Conservation (phyloP, 2,888 invertebrate species). For the Dynastes maya region DNA sequence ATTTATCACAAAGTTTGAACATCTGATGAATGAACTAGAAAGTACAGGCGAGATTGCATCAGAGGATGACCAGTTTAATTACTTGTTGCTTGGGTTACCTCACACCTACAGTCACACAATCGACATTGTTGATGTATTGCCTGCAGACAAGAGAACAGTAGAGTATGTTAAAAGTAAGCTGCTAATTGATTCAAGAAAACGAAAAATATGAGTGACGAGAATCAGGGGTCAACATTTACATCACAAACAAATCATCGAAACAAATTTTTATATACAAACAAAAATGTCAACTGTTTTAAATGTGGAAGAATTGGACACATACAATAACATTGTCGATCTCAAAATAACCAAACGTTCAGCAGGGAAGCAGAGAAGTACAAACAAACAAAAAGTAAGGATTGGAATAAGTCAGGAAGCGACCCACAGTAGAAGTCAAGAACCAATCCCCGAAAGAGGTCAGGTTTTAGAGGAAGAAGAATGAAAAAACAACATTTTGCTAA, state of each 20-base stretch:
- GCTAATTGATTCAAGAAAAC: constrained; percentile 1
- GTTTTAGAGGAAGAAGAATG: not conserved
- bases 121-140: constrained; percentile 1
- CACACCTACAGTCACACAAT: not conserved
- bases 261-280: not conserved
- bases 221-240: not conserved
- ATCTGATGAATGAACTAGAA: constrained; percentile 7
- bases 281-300: not conserved
- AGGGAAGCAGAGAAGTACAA: not conserved
- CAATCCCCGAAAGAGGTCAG: not conserved
- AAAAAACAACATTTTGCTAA: not conserved
- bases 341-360: constrained; percentile 2
- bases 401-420: not conserved
- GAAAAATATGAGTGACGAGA: not conserved
- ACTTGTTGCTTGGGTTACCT: not conserved
- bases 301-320: not conserved
- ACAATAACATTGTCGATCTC: not conserved
- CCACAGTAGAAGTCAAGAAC: not conserved
- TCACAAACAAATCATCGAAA: not conserved
- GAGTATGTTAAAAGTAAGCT: constrained; percentile 8
- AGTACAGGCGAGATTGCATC: not conserved
- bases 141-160: not conserved
- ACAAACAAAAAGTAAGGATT: not conserved
- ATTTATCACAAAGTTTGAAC: constrained; percentile 13
- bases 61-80: not conserved